Percentiles rank a stretch among this genome's conserved stretches.
Conservation (phyloP, 2,113 vertebrate genomes). For the Mus spicilegus region DNA sequence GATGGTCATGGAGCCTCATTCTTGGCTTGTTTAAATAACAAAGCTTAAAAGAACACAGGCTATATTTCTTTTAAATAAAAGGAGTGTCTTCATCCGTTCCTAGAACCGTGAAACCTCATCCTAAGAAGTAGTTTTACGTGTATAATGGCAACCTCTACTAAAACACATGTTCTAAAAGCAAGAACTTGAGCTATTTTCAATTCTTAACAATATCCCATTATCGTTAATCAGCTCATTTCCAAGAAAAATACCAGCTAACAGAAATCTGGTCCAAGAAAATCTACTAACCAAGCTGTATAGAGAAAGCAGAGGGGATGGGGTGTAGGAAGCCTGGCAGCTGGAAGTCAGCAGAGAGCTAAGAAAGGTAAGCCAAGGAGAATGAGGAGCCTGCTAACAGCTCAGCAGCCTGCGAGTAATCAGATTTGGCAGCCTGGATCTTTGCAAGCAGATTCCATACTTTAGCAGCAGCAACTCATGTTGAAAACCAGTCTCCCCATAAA, state of each 20-base stretch:
- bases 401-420: neutral
- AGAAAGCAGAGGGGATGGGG: accelerated
- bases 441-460: neutral
- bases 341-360: neutral
- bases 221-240: neutral
- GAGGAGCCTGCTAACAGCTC: accelerated
- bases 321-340: neutral
- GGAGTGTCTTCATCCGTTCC: neutral
- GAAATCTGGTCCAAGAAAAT: neutral
- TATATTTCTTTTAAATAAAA: neutral
- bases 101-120: neutral
- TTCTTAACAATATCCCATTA: neutral
- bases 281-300: too few relatives aligned
- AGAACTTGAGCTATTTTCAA: neutral
- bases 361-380: neutral
- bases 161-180: neutral
- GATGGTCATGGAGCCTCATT: accelerated
- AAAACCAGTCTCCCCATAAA: neutral
- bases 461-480: neutral
- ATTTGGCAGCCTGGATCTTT: neutral
- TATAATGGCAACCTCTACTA: neutral
- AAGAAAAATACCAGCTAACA: neutral
- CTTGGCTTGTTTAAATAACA: neutral
- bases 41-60: neutral
- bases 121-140: neutral